A percentile compares a stretch with the other conserved stretches of the same genome.
Evolutionary conservation across 2,797 vertebrate species (phyloP).

Genomic region (Lagorchestes hirsutus): DNA sequence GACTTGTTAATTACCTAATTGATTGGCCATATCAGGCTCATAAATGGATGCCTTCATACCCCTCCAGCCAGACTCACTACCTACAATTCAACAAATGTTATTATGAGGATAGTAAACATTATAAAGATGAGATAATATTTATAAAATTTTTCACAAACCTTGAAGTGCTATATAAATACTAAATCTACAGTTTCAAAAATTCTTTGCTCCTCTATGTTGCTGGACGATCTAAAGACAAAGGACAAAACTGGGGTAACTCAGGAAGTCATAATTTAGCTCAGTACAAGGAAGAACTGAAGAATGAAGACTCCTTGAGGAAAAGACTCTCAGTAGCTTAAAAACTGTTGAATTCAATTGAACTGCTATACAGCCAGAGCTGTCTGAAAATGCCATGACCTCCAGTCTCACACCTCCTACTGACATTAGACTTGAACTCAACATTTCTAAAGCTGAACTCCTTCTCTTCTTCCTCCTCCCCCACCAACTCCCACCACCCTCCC

Average conservation of each 20-base stretch:
- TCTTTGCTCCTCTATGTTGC: background rate
- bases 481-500: too few relatives aligned
- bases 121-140: background rate
- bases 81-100: background rate
- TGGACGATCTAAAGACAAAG: background rate
- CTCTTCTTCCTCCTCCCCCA: background rate
- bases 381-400: too few relatives aligned
- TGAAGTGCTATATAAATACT: background rate
- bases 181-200: background rate
- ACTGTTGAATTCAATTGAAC: background rate
- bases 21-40: background rate
- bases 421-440: background rate
- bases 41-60: background rate
- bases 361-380: background rate
- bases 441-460: background rate
- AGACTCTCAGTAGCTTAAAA: background rate
- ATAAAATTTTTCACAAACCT: background rate
- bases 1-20: background rate
- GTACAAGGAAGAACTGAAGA: background rate
- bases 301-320: background rate
- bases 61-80: background rate
- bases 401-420: background rate
- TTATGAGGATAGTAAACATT: background rate
- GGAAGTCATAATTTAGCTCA: background rate
- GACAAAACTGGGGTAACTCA: background rate